A percentile compares a stretch with the other conserved stretches of the same genome.
These are phyloP conservation scores for Erpornis zantholeuca DNA, from an alignment of 2,113 vertebrate genomes.

Conservation along the genomic window DNA sequence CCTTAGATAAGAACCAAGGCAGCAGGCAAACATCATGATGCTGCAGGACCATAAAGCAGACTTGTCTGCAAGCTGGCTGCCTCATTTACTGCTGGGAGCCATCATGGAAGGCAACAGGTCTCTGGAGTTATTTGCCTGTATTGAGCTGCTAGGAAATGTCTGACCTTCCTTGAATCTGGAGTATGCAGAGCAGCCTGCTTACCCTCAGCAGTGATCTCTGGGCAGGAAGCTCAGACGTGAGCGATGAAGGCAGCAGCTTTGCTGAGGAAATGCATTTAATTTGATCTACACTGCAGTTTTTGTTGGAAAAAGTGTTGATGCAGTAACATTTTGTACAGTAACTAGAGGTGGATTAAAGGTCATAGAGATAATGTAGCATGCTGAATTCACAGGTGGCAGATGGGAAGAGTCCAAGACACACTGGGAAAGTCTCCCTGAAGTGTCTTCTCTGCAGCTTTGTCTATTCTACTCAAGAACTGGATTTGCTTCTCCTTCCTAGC, in stretches of 20 bases:
- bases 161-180: conserved; percentile 33
- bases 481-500: not conserved
- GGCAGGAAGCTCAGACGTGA: conserved; percentile 18
- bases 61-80: not conserved
- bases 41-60: not conserved
- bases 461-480: not conserved
- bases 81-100: not conserved
- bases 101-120: not conserved
- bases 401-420: not conserved
- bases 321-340: conserved; percentile 42
- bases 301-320: conserved; percentile 35
- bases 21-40: not conserved
- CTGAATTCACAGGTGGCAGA: not conserved
- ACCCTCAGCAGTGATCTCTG: not conserved
- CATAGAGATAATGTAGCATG: not conserved
- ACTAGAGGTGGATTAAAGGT: conserved; percentile 36
- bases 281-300: conserved; percentile 38
- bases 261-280: conserved; percentile 57
- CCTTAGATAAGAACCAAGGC: not conserved
- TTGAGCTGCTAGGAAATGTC: not conserved
- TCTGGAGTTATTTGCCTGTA: not conserved
- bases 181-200: not conserved
- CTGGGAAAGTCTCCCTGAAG: not conserved
- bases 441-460: not conserved
- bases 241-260: not conserved